Base-by-base conservation (phyloP, 2,113 vertebrate genomes). In the Telmatochromis sp. region DNA sequence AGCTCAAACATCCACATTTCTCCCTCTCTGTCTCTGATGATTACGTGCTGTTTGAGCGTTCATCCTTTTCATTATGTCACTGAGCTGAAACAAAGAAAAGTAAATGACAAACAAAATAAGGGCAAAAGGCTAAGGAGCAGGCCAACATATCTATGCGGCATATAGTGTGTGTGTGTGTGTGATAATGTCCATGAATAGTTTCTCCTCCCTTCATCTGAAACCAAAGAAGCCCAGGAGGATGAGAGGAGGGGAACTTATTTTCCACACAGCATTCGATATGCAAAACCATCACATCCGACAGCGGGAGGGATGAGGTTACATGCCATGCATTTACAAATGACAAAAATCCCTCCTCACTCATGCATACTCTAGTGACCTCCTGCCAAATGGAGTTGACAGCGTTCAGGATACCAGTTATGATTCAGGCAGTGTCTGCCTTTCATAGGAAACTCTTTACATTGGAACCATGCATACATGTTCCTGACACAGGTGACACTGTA, bases 181-280 rank as follows among this genome's bases (percentile, higher is more conserved):
- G 83, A 81, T 87, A 91, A 95, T 86, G 87, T 58, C 90, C 87
- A 91, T 92, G 89, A 91, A 88, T 90, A 54, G 82, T 87, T 92
- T 89, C 92, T 88, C 87, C 91, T 94, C 87, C 93, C 87, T 86
- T 47, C 82, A 83, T 88, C 86, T 82, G 80, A 60, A 88, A 90
- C 80, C 86, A 84, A 85, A 92, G 78, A 88, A 89, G 82, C 92
- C 89, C 91, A 89, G 81, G 91, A 89, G 90, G 85, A 88, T 28
- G 75, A 88, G 86, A 89, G 94, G 91, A 88, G 89, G 92, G 89
- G 91, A 92, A 92, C 82, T 93, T 91, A 65, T 93, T 91, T 86
- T 86, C 89, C 82, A 90, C 65, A 57, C 90, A 90, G 82, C 93
- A 90, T 89, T 89, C 47, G 13, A 60, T 86, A 86, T 91, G 92